A percentile compares a stretch with the other conserved stretches of the same genome.
These are phyloP conservation scores for Manduca sexta DNA, from an alignment of 1,140 invertebrate genomes.

Conservation along the genomic window DNA sequence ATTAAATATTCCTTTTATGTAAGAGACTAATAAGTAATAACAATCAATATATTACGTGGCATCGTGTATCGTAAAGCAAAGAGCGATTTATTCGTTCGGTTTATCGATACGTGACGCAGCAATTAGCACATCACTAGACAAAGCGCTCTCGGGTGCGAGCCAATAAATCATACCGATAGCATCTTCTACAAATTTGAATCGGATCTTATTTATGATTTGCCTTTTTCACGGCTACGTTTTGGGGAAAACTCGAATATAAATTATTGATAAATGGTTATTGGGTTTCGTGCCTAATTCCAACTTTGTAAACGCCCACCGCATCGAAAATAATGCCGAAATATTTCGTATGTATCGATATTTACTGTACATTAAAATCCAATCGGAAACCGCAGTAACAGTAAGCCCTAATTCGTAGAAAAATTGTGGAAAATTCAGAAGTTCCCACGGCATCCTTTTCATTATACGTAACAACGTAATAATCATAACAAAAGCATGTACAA, in stretches of 20 bases:
- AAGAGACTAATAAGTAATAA: too few species aligned
- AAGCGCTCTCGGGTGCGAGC: slow-evolving; percentile 66
- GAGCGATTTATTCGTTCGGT: slow-evolving; percentile 18
- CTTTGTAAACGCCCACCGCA: slow-evolving; percentile 28
- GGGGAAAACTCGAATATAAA: slow-evolving; percentile 68
- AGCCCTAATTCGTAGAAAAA: slow-evolving; percentile 21
- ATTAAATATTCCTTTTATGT: too few species aligned
- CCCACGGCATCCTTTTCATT: slow-evolving; percentile 48
- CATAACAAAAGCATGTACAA: slow-evolving; percentile 68
- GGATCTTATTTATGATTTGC: slow-evolving; percentile 74
- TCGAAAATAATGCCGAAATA: slow-evolving; percentile 5
- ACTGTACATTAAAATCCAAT: slow-evolving; percentile 12
- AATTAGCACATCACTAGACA: slow-evolving; percentile 69
- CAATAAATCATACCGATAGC: slow-evolving; percentile 73
- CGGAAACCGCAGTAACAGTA: slow-evolving; percentile 7
- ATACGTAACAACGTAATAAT: slow-evolving; percentile 67
- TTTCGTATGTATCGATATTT: slow-evolving; percentile 8
- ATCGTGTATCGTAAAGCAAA: slow-evolving; percentile 14
- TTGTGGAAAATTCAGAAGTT: slow-evolving; percentile 25
- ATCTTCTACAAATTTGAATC: slow-evolving; percentile 75
- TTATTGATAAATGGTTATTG: slow-evolving; percentile 64
- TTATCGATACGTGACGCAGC: slow-evolving; percentile 57
- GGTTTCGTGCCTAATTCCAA: slow-evolving; percentile 49
- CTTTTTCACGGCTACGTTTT: slow-evolving; percentile 71
- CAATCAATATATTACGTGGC: too few species aligned